Evolutionary conservation across 2,888 invertebrate species (phyloP).

Genomic region (Abrostola tripartita): DNA sequence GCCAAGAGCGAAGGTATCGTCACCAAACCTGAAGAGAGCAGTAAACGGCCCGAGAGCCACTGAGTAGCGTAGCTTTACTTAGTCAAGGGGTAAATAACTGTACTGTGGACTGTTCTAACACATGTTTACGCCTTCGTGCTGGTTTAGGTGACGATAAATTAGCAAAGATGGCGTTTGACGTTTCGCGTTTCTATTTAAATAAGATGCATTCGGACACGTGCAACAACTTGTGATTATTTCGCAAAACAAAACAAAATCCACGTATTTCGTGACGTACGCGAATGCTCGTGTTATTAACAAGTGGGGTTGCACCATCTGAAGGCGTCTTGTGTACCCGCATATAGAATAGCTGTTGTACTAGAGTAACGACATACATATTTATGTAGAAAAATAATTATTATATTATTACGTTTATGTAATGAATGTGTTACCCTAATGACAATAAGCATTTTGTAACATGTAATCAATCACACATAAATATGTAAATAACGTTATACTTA

Average conservation of each 20-base stretch:
- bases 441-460: conserved; percentile 81
- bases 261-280: conserved; percentile 1
- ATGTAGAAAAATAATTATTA: conserved; percentile 49
- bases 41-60: conserved; percentile 79
- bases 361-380: conserved; percentile 47
- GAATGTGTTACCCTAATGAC: conserved; percentile 75
- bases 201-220: conserved; percentile 35
- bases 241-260: background rate
- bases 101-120: conserved; percentile 36
- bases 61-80: conserved; percentile 59
- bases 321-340: conserved; percentile 25
- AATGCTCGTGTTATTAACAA: conserved; percentile 12
- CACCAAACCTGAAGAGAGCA: conserved; percentile 62
- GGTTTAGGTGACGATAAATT: conserved; percentile 66
- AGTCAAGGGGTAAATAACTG: conserved; percentile 58
- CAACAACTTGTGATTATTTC: conserved; percentile 7
- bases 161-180: conserved; percentile 62
- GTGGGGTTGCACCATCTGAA: conserved; percentile 17
- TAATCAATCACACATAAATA: conserved; percentile 66
- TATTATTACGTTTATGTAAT: conserved; percentile 43
- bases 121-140: conserved; percentile 59
- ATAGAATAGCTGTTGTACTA: conserved; percentile 57
- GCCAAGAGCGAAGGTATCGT: conserved; percentile 76
- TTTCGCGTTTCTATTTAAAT: conserved; percentile 53
- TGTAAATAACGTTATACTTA: conserved; percentile 68